phyloP scores from a whole-genome alignment of 2,113 vertebrate genomes.

The Chinchilla lanigera region DNA sequence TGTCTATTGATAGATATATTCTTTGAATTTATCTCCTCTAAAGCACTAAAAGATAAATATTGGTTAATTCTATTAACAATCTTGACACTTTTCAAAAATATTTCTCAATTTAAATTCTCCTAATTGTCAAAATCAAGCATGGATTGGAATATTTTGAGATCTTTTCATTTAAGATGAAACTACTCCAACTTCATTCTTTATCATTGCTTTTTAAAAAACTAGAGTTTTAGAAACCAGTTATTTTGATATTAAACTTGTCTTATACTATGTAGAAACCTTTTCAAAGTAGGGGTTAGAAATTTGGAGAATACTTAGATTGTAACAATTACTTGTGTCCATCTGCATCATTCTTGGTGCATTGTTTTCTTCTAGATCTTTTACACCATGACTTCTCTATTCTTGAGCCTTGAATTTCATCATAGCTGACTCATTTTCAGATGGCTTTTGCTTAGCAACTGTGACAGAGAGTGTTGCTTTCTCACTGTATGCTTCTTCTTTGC shows the following conservation, averaged over 20 bases:
- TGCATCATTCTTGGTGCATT: neutral
- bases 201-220: neutral
- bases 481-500: neutral
- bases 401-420: neutral
- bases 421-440: neutral
- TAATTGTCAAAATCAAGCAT: slow-evolving; percentile 7
- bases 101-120: slow-evolving; percentile 44
- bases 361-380: neutral
- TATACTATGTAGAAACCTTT: neutral
- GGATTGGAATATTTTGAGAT: slow-evolving; percentile 10
- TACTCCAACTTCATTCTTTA: neutral
- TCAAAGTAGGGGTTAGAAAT: neutral
- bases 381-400: neutral
- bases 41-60: slow-evolving; percentile 30
- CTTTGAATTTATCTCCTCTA: slow-evolving; percentile 30
- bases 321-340: neutral
- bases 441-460: neutral
- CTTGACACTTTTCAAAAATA: slow-evolving; percentile 39
- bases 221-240: neutral
- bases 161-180: slow-evolving; percentile 12
- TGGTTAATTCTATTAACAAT: neutral
- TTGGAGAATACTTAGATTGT: neutral
- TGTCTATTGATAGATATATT: neutral
- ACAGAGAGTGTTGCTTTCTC: neutral
- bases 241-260: neutral